A percentile compares a stretch with the other conserved stretches of the same genome.
phyloP scores from a whole-genome alignment of 2,797 vertebrate species.

The Thaleichthys pacificus region DNA sequence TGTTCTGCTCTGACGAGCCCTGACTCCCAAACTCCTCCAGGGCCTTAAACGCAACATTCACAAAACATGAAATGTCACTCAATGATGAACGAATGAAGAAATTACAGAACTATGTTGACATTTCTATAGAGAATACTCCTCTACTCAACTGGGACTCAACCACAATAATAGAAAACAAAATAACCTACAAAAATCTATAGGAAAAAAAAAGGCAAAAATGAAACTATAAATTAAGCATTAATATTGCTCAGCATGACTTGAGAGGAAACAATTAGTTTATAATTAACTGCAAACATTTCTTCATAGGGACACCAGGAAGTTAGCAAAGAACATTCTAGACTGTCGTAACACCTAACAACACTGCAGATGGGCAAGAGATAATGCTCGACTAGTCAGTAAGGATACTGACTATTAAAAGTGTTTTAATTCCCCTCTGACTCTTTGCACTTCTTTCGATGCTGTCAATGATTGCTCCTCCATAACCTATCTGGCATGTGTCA shows the following conservation, averaged over 20 bases:
- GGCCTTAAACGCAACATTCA: conserved; percentile 64
- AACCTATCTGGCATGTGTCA: background rate
- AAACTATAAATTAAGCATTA: background rate
- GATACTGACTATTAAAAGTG: background rate
- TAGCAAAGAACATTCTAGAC: background rate
- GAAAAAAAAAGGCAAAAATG: background rate
- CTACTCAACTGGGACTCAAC: too few relatives aligned
- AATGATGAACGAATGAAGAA: too few relatives aligned
- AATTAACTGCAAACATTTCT: conserved; percentile 10
- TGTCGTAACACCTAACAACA: background rate
- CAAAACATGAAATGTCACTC: too few relatives aligned
- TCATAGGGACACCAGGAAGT: background rate
- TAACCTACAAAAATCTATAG: background rate
- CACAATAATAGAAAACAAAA: too few relatives aligned
- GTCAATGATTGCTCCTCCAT: background rate
- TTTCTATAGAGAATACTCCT: too few relatives aligned
- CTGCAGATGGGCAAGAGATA: too few relatives aligned
- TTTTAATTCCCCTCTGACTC: background rate
- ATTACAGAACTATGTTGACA: too few relatives aligned
- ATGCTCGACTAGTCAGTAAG: background rate
- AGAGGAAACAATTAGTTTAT: conserved; percentile 33
- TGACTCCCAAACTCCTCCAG: conserved; percentile 82
- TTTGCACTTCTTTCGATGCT: background rate
- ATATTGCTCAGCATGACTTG: background rate
- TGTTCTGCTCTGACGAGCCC: conserved; percentile 80